phyloP scores from a whole-genome alignment of 2,888 invertebrate genomes.

The Parascotia fuliginaria region DNA sequence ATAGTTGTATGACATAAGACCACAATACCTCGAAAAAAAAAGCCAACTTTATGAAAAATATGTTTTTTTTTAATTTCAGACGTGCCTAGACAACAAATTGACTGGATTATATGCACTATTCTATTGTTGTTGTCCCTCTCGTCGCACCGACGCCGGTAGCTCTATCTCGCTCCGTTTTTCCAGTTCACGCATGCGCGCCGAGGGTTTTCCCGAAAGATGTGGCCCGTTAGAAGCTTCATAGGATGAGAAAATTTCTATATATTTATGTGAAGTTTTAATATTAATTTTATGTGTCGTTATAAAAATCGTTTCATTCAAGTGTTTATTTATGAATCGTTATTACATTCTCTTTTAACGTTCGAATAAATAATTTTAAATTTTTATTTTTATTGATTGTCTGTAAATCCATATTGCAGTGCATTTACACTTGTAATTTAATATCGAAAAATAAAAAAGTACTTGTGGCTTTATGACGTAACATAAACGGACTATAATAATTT shows the following conservation, averaged over 20 bases:
- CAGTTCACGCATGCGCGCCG: conserved; percentile 74
- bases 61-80: conserved; percentile 65
- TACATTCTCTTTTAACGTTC: neutral
- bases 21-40: too few relatives aligned
- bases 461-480: conserved; percentile 5
- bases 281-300: neutral
- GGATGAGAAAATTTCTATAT: conserved; percentile 44
- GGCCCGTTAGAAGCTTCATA: conserved; percentile 75
- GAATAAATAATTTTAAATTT: neutral
- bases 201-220: conserved; percentile 70
- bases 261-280: conserved; percentile 18
- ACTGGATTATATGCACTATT: conserved; percentile 72
- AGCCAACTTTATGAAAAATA: conserved; percentile 16
- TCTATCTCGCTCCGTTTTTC: conserved; percentile 64
- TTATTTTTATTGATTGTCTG: neutral
- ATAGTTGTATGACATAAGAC: too few relatives aligned
- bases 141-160: conserved; percentile 37
- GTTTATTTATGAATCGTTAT: neutral
- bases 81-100: conserved; percentile 75
- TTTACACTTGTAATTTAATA: neutral
- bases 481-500: conserved; percentile 52
- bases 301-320: neutral
- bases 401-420: neutral
- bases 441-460: neutral
- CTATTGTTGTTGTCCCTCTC: conserved; percentile 54